A percentile compares a stretch with the other conserved stretches of the same genome.
These are phyloP conservation scores for Asobara japonica DNA, from an alignment of 1,140 invertebrate species.

Conservation along the genomic window DNA sequence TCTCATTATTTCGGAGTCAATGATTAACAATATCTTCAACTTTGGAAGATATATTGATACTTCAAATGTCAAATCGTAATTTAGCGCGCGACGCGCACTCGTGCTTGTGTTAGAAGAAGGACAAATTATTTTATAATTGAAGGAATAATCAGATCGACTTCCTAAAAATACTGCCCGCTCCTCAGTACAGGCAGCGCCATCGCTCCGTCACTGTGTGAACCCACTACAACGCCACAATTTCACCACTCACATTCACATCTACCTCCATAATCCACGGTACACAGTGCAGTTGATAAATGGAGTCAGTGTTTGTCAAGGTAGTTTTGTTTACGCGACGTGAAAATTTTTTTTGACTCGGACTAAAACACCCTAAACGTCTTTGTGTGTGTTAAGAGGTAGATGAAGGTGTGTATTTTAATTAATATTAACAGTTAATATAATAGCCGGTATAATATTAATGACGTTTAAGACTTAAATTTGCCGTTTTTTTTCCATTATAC, in stretches of 20 bases:
- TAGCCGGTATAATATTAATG: conserved; percentile 26
- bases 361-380: conserved; percentile 53
- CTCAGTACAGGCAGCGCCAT: neutral
- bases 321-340: conserved; percentile 65
- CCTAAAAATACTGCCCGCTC: too few relatives aligned
- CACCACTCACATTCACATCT: neutral
- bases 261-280: neutral
- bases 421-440: conserved; percentile 19
- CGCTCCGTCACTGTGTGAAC: neutral
- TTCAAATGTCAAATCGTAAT: too few relatives aligned
- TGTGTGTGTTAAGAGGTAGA: conserved; percentile 65
- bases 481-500: conserved; percentile 18
- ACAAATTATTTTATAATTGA: too few relatives aligned
- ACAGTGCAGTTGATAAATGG: conserved; percentile 56
- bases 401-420: conserved; percentile 62
- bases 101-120: too few relatives aligned
- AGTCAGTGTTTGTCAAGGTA: conserved; percentile 64
- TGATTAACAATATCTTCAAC: too few relatives aligned
- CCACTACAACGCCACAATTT: neutral
- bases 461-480: neutral
- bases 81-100: too few relatives aligned
- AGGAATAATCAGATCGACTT: too few relatives aligned
- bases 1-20: too few relatives aligned
- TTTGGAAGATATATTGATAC: too few relatives aligned
- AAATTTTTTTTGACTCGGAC: conserved; percentile 56